phyloP scores from a whole-genome alignment of 2,888 invertebrate species.

The Ectemnius cavifrons region DNA sequence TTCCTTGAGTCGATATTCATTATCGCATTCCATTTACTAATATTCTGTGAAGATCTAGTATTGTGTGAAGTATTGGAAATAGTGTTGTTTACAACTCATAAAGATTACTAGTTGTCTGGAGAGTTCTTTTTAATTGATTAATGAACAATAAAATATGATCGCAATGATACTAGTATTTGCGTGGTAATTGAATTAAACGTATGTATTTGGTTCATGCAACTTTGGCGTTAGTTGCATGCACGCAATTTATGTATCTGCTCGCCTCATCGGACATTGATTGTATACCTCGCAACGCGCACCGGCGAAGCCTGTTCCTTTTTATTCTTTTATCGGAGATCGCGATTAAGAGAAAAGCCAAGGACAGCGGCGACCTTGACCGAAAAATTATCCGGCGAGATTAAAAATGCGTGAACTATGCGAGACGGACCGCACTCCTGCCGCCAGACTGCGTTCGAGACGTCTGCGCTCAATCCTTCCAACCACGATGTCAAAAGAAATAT shows the following conservation, averaged over 20 bases:
- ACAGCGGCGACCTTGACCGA: slow-evolving; percentile 57
- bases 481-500: too few relatives aligned
- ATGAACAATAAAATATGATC: too few relatives aligned
- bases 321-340: slow-evolving; percentile 41
- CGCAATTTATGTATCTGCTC: slow-evolving; percentile 52
- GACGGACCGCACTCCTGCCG: slow-evolving; percentile 10
- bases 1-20: too few relatives aligned
- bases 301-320: slow-evolving; percentile 27
- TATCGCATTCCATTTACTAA: too few relatives aligned
- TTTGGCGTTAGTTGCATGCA: slow-evolving; percentile 40
- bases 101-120: too few relatives aligned
- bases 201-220: slow-evolving; percentile 49
- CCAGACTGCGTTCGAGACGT: background rate
- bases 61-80: too few relatives aligned
- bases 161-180: too few relatives aligned
- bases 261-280: slow-evolving; percentile 43
- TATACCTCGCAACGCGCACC: slow-evolving; percentile 22
- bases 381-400: slow-evolving; percentile 52
- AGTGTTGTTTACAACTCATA: too few relatives aligned
- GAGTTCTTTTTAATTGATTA: too few relatives aligned
- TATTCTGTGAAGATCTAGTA: too few relatives aligned
- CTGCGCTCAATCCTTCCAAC: too few relatives aligned
- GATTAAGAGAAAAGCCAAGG: slow-evolving; percentile 50
- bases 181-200: slow-evolving; percentile 38
- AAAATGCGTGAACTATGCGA: slow-evolving; percentile 35